Evolutionary conservation across 1,140 invertebrate genomes (phyloP).

Genomic region (Eumaeus atala): DNA sequence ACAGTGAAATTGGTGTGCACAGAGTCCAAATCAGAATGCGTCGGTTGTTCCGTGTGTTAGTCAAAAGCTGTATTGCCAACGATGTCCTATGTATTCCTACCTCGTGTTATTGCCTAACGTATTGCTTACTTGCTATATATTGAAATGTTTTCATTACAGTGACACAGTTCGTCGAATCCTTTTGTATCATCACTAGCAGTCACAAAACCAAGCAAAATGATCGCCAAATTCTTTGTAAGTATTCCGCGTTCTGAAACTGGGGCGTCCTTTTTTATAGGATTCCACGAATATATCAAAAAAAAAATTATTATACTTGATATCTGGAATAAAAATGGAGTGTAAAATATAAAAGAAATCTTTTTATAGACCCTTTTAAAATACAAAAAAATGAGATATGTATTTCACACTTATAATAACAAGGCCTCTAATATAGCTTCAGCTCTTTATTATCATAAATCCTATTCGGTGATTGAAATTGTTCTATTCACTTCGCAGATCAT

Average conservation of each 20-base stretch:
- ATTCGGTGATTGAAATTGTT: neutral
- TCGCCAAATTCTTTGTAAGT: conserved; percentile 76
- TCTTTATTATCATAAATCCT: too few relatives aligned
- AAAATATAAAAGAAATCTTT: too few relatives aligned
- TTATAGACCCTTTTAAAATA: too few relatives aligned
- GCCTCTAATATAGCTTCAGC: too few relatives aligned
- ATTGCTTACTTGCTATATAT: conserved; percentile 56
- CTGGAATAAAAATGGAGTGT: too few relatives aligned
- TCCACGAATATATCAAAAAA: conserved; percentile 1
- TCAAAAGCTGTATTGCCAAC: conserved; percentile 54
- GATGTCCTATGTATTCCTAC: conserved; percentile 40
- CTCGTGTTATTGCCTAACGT: conserved; percentile 51
- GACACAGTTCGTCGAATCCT: conserved; percentile 53
- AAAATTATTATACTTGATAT: too few relatives aligned
- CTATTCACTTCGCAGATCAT: conserved; percentile 56
- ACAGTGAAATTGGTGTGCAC: conserved; percentile 54
- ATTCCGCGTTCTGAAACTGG: neutral
- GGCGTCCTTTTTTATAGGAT: too few relatives aligned
- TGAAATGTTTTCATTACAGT: conserved; percentile 40
- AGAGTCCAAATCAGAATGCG: conserved; percentile 65
- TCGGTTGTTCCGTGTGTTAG: conserved; percentile 46
- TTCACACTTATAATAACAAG: too few relatives aligned
- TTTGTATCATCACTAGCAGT: conserved; percentile 54
- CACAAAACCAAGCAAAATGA: conserved; percentile 72
- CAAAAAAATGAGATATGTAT: too few relatives aligned